Evolutionary conservation across 2,888 invertebrate genomes (phyloP).

Genomic region (Lycocerus yunnanus): DNA sequence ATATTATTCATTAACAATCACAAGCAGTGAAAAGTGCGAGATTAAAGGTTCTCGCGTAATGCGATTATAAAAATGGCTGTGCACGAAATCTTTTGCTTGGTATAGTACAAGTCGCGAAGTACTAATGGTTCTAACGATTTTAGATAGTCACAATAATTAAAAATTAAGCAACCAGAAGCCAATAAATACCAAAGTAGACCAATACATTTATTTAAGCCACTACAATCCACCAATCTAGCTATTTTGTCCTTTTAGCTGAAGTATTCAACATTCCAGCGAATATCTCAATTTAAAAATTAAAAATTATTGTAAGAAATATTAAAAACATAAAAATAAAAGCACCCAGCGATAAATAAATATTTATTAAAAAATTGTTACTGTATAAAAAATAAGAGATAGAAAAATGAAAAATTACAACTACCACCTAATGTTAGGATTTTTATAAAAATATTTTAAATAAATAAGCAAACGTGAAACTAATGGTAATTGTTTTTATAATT

Average conservation of each 20-base stretch:
- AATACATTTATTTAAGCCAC: neutral
- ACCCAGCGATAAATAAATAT: neutral
- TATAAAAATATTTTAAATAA: neutral
- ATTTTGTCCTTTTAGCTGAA: neutral
- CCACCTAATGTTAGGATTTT: conserved; percentile 4
- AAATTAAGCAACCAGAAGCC: neutral
- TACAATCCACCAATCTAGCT: neutral
- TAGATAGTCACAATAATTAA: neutral
- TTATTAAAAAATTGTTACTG: neutral
- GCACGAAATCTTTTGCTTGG: neutral
- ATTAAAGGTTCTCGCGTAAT: too few relatives aligned
- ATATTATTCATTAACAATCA: too few relatives aligned
- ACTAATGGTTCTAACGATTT: neutral
- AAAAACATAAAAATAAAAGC: neutral
- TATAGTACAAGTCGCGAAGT: neutral
- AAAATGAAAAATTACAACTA: neutral
- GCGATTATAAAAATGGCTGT: neutral
- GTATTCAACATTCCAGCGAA: neutral
- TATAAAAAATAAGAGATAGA: neutral
- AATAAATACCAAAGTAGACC: neutral
- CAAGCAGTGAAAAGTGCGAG: neutral
- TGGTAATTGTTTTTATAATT: neutral
- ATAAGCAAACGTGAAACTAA: neutral
- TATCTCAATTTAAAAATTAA: neutral
- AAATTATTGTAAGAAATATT: neutral